phyloP scores from a whole-genome alignment of 2,113 vertebrate genomes.

The Pluvianellus socialis region DNA sequence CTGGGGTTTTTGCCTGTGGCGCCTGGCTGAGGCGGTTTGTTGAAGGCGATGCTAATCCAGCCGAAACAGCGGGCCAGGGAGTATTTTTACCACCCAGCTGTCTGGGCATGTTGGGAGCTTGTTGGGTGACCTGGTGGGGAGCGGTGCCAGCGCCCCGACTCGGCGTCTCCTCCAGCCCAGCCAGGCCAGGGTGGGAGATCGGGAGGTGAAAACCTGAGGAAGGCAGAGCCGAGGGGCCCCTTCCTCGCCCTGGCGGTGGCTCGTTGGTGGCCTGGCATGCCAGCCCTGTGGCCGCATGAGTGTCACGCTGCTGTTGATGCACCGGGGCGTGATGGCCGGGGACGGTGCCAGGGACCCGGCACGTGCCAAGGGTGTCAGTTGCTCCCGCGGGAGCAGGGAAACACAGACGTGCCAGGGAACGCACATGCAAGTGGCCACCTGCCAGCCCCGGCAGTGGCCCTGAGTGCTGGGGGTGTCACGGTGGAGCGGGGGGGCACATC shows the following conservation, averaged over 20 bases:
- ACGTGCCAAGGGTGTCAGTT: neutral
- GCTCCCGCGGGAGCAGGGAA: neutral
- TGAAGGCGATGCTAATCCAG: neutral
- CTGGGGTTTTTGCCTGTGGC: neutral
- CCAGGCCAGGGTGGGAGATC: neutral
- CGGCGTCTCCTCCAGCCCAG: neutral
- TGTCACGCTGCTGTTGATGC: constrained; percentile 8
- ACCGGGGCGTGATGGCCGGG: neutral
- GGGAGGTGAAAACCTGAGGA: neutral
- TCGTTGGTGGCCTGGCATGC: accelerated
- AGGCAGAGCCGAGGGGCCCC: neutral
- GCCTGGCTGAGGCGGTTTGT: neutral
- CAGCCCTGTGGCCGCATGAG: neutral
- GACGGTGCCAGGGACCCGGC: neutral
- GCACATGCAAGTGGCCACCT: neutral
- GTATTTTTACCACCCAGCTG: constrained; percentile 41
- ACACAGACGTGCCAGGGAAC: neutral
- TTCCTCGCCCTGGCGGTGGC: neutral
- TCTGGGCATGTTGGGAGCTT: constrained; percentile 33
- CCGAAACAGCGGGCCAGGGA: neutral
- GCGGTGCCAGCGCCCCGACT: neutral
- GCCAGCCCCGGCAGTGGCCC: accelerated
- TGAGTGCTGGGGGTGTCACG: neutral
- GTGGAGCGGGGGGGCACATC: neutral
- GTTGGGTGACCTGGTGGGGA: neutral